These are phyloP conservation scores for Acromyrmex heyeri DNA, from an alignment of 1,140 invertebrate genomes.

Conservation along the genomic window DNA sequence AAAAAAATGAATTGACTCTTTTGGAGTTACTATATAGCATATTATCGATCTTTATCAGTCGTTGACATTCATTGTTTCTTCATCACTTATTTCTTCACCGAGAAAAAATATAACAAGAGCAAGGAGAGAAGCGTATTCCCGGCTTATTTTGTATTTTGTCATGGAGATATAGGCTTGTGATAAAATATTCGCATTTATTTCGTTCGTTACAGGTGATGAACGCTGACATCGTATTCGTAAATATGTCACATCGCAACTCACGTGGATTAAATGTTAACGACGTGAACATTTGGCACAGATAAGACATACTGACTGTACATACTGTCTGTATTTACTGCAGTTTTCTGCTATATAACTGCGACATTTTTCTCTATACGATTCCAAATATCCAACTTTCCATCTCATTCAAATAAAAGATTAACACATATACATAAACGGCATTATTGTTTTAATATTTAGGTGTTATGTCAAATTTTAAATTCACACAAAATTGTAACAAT, in stretches of 20 bases:
- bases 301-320: conserved; percentile 16
- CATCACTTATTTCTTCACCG: neutral
- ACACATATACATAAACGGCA: too few relatives aligned
- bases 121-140: neutral
- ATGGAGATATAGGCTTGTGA: neutral
- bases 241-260: conserved; percentile 49
- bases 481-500: neutral
- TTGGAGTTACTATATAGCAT: neutral
- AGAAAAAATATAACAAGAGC: neutral
- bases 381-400: neutral
- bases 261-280: conserved; percentile 44
- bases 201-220: conserved; percentile 6
- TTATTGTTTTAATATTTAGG: neutral
- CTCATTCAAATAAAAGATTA: neutral
- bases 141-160: neutral
- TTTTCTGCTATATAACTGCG: conserved; percentile 8
- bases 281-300: conserved; percentile 55
- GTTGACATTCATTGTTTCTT: neutral
- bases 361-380: neutral
- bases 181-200: conserved; percentile 32
- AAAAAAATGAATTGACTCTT: neutral
- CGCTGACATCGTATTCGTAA: conserved; percentile 43
- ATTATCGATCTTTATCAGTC: conserved; percentile 3
- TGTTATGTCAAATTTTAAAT: neutral
- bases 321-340: conserved; percentile 23